Base-by-base conservation (phyloP, 1,140 invertebrate species). In the Drosophila parvula region DNA sequence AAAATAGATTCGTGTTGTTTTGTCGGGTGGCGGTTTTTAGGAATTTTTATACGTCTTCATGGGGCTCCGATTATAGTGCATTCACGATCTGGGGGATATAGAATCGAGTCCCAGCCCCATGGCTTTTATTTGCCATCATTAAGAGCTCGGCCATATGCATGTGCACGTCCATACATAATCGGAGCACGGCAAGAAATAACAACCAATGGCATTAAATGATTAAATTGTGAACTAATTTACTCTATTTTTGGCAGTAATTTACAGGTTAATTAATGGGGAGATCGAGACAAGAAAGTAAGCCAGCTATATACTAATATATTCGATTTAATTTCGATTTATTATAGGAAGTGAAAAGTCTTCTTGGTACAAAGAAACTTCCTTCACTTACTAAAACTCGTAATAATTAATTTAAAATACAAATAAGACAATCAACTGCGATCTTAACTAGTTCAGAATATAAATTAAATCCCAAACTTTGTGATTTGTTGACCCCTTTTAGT, bases 21-120 rank as follows among this genome's bases (percentile, higher is more conserved):
- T 47, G 30, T 36, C 44, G 18, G 44, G 14, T 59, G 41, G 28
- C 8, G 30, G 41, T 38, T 51, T 38, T 51, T 22, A 28, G 65
- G 45, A 74, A 63, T 74, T 63, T 63, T 48, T 50, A 74, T 74
- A 30, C 38, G 22, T 48, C 69, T 62, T 40, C 22, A 43, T 73
- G 67, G 28, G 40, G 14, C 38, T 47, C 40, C 30, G 40, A 73
- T 73, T 74, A 32, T 40, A 43, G 43, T 48, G 43, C 44, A 62
- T 6, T 36, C 43, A n/a, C n/a, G 44, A 32, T 50, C 36, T 4
- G 18, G 18, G 36, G 36, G 18, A 16, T 43, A 28, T 57, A 38
- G 51, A 12, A 4, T 4, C 16, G 50, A 53, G 16, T 38, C 50
- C 32, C 16, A 22, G 18, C 27, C 51, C 51, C 51, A 36, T 18